Evolutionary conservation across 2,113 vertebrate species (phyloP), one percentile per base, ranked within the genome.

Genomic region (Syrrhaptes paradoxus): DNA sequence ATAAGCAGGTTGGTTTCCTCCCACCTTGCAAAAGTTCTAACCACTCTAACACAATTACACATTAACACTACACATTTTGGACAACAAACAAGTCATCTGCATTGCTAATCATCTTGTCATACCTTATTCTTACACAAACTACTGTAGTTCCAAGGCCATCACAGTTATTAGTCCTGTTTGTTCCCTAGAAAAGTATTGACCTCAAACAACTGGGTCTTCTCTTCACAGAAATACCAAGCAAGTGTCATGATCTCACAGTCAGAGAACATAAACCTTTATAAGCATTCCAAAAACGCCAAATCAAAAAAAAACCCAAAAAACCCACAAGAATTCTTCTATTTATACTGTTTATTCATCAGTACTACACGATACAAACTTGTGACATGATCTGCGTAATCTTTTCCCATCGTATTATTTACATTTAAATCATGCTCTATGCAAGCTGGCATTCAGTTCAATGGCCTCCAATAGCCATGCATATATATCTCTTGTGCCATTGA

Each of bases 361-460:
- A 55, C 61, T 88, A 68, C 83, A 88, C 48, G 86, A 86, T 12
- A 87, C 55, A 93, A 70, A 90, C 43, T 88, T 45, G 20, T 72
- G 65, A 85, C 78, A 48, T 5, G 2, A 4, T 29, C 57, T 68
- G 46, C 88, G 63, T 70, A 67, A 88, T 67, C 48, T 83, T 88
- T 85, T 88, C 16, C 59, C 52, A 52, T 72, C 57, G 13, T 7
- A 28, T 34, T 92, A 86, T 88, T 94, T 95, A 95, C 52, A 94
- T 89, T 84, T 84, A 91, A 88, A 85, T 94, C 31, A 90, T 65
- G n/a, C 31, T 97, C 90, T 88, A 84, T 93, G 41, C 46, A 85
- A 84, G 70, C 10, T 81, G 87, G 86, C 85, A 58, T 61, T 67
- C 52, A 52, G 65, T 68, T 88, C 92, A 80, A 95, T 45, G 77